Percentiles rank a stretch among this genome's conserved stretches.
phyloP scores from a whole-genome alignment of 2,113 vertebrate species.

The Tragelaphus buxtoni region DNA sequence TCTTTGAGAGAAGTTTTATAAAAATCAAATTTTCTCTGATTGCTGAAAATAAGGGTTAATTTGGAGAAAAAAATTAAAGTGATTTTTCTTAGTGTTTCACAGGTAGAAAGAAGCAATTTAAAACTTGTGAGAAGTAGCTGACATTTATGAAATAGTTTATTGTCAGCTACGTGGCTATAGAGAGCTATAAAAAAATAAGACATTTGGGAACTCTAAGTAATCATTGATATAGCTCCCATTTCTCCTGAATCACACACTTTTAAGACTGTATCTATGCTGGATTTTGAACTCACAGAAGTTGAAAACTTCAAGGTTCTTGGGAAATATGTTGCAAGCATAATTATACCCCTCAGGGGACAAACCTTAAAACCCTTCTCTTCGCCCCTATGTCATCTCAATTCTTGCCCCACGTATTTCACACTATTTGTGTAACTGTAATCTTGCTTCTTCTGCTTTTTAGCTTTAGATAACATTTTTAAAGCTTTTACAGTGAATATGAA shows the following conservation, averaged over 20 bases:
- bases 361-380: not conserved
- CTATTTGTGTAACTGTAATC: not conserved
- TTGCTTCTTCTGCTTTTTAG: not conserved
- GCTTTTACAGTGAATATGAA: not conserved
- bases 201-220: conserved; percentile 6
- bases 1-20: not conserved
- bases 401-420: not conserved
- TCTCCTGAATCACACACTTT: not conserved
- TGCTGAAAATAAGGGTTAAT: not conserved
- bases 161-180: conserved; percentile 28
- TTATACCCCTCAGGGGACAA: not conserved
- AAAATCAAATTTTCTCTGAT: conserved; percentile 10
- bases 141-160: conserved; percentile 45
- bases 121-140: conserved; percentile 32
- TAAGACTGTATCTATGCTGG: not conserved
- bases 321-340: not conserved
- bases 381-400: not conserved
- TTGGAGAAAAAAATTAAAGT: not conserved
- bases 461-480: not conserved
- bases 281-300: not conserved
- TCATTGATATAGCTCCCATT: conserved; percentile 10
- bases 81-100: not conserved
- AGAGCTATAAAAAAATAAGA: conserved; percentile 46
- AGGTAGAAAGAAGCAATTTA: conserved; percentile 36
- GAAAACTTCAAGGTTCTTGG: not conserved